Base-by-base conservation (phyloP, 37 sponge, comb jelly and placozoan species). In the Hexactinellida sp. region DNA sequence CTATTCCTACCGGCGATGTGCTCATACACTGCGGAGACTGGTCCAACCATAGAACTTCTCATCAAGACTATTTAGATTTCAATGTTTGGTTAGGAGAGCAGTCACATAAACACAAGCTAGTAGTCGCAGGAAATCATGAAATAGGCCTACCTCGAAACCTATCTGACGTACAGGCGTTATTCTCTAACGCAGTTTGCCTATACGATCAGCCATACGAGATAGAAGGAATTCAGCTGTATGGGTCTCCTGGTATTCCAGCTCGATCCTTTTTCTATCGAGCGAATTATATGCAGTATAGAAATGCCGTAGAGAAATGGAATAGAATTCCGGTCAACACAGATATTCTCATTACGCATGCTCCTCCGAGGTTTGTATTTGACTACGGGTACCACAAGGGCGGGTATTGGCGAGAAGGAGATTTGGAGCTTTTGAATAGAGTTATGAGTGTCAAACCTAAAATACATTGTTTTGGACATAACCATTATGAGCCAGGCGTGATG, bases 391-490 rank as follows among this genome's bases (percentile, higher is more conserved):
- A 63, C 13, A 32, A 23, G 34, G 34, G 76, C 25, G 76, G 76
- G 76, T n/a, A n/a, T 63, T 63, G 76, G 76, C 21, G 76, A 32
- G 76, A 63, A 63, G 76, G 76, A n/a, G 76, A 63, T 28, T 21
- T 63, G 76, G 76, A 63, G 76, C 13, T 63, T 3, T 28, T 63
- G 76, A 10, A 63, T 1, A 23, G 28, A 28, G 76, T 28, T 63
- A 63, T 63, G 76, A n/a, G 13, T 25, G 28, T 63, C 25, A 63
- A 63, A 63, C 76, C 76, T 3, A 63, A 63, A 28, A 23, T 63
- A 63, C 76, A 63, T n/a, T 63, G 76, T 63, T 63, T 63, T 23
- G 76, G 76, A 63, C 76, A 63, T n/a, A 63, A 63, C 13, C 76
- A 63, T 63, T 3, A 63, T 63, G 32, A 63, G 34, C 28, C 30